Evolutionary conservation across 1,140 invertebrate species (phyloP).

Genomic region (Zaprionus taronus): DNA sequence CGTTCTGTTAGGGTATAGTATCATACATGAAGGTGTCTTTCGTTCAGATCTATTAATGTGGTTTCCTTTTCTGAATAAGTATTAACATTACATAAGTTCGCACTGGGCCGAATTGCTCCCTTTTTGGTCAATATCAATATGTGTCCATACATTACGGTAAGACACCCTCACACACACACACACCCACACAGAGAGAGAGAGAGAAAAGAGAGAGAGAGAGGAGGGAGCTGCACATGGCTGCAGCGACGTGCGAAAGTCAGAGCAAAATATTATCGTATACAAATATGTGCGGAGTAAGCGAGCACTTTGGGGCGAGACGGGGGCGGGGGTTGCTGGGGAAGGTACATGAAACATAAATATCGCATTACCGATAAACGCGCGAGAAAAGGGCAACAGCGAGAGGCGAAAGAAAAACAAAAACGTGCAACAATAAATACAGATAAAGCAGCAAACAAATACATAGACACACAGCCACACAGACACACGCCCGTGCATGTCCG

Average conservation of each 20-base stretch:
- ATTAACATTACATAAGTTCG: background rate
- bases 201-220: background rate
- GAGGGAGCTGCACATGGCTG: conserved; percentile 23
- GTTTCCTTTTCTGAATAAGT: background rate
- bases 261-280: conserved; percentile 27
- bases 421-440: conserved; percentile 63
- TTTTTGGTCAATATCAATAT: conserved; percentile 67
- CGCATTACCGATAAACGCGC: conserved; percentile 71
- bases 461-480: background rate
- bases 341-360: conserved; percentile 75
- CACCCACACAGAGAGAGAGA: background rate
- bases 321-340: conserved; percentile 19
- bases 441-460: conserved; percentile 14
- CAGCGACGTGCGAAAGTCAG: conserved; percentile 4
- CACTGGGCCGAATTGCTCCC: conserved; percentile 27
- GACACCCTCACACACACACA: conserved; percentile 6
- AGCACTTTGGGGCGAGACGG: background rate
- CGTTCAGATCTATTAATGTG: background rate
- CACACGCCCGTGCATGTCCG: background rate
- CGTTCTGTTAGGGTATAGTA: background rate
- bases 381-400: conserved; percentile 27
- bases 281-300: conserved; percentile 18
- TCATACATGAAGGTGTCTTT: background rate
- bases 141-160: conserved; percentile 40
- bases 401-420: conserved; percentile 48